Conservation (phyloP, 2,888 invertebrate species). For the Aporophyla nigra region DNA sequence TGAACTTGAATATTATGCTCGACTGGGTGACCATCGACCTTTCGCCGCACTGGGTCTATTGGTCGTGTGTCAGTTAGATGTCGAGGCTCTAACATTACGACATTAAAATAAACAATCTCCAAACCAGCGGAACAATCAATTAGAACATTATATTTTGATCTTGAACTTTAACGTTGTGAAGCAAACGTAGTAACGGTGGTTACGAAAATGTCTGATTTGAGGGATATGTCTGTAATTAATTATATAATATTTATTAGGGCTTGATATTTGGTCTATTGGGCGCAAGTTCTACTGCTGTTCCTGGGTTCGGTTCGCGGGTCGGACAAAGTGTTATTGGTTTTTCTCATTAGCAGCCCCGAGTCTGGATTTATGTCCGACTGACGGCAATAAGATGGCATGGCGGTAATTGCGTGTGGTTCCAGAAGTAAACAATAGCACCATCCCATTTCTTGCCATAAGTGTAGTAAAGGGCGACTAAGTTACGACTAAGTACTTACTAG, state of each 20-base stretch:
- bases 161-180: conserved; percentile 61
- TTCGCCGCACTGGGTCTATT: conserved; percentile 19
- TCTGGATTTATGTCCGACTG: not conserved
- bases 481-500: too few species aligned
- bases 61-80: conserved; percentile 38
- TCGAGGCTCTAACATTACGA: conserved; percentile 50
- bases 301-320: not conserved
- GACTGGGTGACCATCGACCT: conserved; percentile 56
- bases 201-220: conserved; percentile 28
- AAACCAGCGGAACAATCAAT: conserved; percentile 56
- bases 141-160: conserved; percentile 56
- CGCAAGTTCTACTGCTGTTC: not conserved
- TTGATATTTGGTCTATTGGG: not conserved
- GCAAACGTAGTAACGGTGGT: conserved; percentile 31
- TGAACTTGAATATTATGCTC: conserved; percentile 51
- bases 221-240: not conserved
- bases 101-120: conserved; percentile 45
- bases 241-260: conserved; percentile 23
- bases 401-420: too few species aligned
- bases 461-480: too few species aligned
- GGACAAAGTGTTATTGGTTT: too few species aligned
- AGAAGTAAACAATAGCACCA: too few species aligned
- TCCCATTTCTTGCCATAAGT: too few species aligned
- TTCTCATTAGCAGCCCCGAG: too few species aligned
- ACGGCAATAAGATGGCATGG: too few species aligned